These are phyloP conservation scores for Phenganax marumi DNA, from an alignment of 92 coral and sea anemone species.

Conservation along the genomic window DNA sequence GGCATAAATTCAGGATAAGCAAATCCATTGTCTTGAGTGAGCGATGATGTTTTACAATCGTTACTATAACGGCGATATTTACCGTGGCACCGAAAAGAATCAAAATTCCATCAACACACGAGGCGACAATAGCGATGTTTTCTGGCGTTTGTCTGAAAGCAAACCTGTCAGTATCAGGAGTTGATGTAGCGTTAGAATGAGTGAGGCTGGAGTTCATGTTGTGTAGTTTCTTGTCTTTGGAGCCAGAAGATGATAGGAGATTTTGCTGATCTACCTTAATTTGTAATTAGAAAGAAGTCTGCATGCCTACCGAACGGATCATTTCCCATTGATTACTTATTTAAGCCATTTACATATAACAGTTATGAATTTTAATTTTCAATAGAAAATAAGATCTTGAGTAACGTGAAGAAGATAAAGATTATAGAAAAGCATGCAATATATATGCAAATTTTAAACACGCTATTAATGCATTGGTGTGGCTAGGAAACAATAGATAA, in stretches of 20 bases:
- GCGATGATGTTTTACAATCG: constrained; percentile 18
- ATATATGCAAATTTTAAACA: too few relatives aligned
- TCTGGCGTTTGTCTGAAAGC: neutral
- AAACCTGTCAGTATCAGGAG: neutral
- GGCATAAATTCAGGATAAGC: constrained; percentile 18
- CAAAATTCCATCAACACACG: neutral
- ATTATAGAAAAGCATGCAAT: too few relatives aligned
- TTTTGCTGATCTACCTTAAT: neutral
- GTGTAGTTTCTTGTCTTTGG: neutral
- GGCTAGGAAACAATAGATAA: too few relatives aligned
- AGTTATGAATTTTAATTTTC: too few relatives aligned
- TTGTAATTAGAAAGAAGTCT: neutral
- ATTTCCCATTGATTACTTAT: too few relatives aligned
- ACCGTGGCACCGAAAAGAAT: constrained; percentile 17
- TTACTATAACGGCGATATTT: constrained; percentile 8
- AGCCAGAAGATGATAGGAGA: neutral
- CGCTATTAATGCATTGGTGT: too few relatives aligned
- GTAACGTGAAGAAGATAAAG: too few relatives aligned
- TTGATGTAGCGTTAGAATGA: neutral
- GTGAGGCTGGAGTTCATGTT: neutral
- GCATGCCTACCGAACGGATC: neutral
- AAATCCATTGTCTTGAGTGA: constrained; percentile 18
- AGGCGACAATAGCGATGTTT: constrained; percentile 11
- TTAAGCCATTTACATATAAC: too few relatives aligned
- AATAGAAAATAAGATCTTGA: too few relatives aligned